Evolutionary conservation across 2,888 invertebrate genomes (phyloP).

Genomic region (Parapristionchus giblindavisi): DNA sequence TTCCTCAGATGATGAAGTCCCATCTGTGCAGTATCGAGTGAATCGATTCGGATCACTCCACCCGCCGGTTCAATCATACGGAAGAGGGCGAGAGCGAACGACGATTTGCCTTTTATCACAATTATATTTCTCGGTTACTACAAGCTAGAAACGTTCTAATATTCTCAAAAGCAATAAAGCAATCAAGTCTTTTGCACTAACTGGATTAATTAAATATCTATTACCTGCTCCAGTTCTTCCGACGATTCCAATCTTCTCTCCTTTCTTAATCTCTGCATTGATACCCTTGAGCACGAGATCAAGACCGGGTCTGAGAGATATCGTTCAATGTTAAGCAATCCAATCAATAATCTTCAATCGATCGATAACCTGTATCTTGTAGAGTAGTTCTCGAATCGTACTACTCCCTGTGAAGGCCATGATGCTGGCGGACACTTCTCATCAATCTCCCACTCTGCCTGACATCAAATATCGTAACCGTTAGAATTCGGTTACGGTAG

Average conservation of each 20-base stretch:
- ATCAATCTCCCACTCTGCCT: constrained; percentile 59
- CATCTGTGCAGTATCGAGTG: constrained; percentile 80
- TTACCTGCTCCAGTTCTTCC: constrained; percentile 68
- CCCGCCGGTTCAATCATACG: constrained; percentile 83
- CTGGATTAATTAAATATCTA: no score
- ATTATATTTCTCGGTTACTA: no score
- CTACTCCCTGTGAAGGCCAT: constrained; percentile 51
- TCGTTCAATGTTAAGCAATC: neutral
- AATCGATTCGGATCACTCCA: constrained; percentile 86
- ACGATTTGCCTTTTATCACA: constrained; percentile 92
- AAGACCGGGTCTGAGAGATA: constrained; percentile 52
- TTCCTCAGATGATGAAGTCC: constrained; percentile 87
- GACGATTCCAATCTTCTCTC: constrained; percentile 79
- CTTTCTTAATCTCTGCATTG: constrained; percentile 76
- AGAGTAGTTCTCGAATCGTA: constrained; percentile 49
- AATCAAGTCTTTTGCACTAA: no score
- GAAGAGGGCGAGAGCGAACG: constrained; percentile 86
- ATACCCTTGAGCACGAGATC: constrained; percentile 86
- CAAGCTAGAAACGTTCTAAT: no score
- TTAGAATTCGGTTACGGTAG: no score
- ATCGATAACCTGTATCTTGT: constrained; percentile 41
- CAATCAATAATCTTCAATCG: neutral
- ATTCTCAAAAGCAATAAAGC: no score
- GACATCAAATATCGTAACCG: no score
- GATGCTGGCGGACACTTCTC: constrained; percentile 42